Percentiles rank a stretch among this genome's conserved stretches.
Evolutionary conservation across 2,888 invertebrate genomes (phyloP).

Genomic region (Agriopis leucophaearia): DNA sequence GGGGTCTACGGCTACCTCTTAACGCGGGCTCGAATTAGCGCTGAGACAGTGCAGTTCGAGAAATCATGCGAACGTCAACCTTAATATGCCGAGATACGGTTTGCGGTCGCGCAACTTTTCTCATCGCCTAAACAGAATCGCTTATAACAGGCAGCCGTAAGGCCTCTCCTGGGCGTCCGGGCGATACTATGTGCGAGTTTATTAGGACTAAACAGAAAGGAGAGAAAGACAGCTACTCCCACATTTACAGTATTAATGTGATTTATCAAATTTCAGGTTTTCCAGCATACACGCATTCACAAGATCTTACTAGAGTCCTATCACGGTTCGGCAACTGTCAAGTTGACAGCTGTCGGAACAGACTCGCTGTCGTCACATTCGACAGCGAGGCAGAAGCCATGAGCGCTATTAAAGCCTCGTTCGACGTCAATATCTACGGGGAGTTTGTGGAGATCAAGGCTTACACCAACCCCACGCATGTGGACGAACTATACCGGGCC

Average conservation of each 20-base stretch:
- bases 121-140: too few relatives aligned
- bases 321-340: constrained; percentile 57
- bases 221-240: not conserved
- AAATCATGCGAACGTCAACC: too few relatives aligned
- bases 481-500: constrained; percentile 23
- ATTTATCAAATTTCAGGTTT: constrained; percentile 58
- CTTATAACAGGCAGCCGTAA: too few relatives aligned
- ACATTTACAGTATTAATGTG: not conserved
- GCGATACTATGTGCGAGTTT: too few relatives aligned
- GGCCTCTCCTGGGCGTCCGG: too few relatives aligned
- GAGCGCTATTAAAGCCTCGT: constrained; percentile 51
- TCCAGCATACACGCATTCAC: constrained; percentile 64
- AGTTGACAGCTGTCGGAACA: constrained; percentile 55
- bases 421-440: constrained; percentile 65
- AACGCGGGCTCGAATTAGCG: too few relatives aligned
- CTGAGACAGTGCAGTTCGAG: too few relatives aligned
- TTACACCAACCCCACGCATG: constrained; percentile 43
- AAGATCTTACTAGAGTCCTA: constrained; percentile 64
- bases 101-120: too few relatives aligned
- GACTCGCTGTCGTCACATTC: constrained; percentile 57
- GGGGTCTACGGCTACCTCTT: too few relatives aligned
- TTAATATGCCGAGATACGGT: too few relatives aligned
- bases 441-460: constrained; percentile 58
- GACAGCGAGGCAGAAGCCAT: constrained; percentile 46
- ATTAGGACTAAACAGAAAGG: too few relatives aligned